Base-by-base conservation (phyloP, 2,797 vertebrate species). In the Fistularia tabacaria region DNA sequence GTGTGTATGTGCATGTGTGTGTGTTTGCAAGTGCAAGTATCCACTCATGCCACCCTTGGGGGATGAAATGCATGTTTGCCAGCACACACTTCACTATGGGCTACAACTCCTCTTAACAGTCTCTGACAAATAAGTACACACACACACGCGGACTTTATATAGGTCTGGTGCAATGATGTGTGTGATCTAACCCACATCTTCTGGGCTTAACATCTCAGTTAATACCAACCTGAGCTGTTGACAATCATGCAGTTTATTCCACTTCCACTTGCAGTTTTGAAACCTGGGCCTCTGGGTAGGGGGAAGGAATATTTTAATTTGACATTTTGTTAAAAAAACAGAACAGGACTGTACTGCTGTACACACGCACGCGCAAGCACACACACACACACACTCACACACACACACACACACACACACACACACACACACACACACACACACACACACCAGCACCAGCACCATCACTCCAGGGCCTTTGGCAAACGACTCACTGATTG, bases 141-240 rank as follows among this genome's bases (percentile, higher is more conserved):
- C 49, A 58, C 65, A 25, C 25, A 25, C 25, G 5, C 25, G 5
- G 2, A 25, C 25, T 67, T 36, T 71, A 80, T 81, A 71, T 85
- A 76, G 78, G 80, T 72, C 77, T 38, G 2, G 66, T 38, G 73
- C 78, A 76, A n/a, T 58, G 75, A 73, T 55, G 86, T 52, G 12
- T 85, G 73, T 80, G 83, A 86, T 76, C 61, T 87, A 85, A 87
- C 88, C 87, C 79, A 90, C 83, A 89, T 86, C 82, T 88, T 71
- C 77, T 78, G 88, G 84, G 81, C 59, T 66, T 52, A 54, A n/a
- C 54, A 65, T 38, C 47, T n/a, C n/a, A n/a, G n/a, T n/a, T n/a
- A n/a, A n/a, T n/a, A n/a, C n/a, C n/a, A n/a, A n/a, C n/a, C n/a
- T n/a, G n/a, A n/a, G n/a, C n/a, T n/a, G n/a, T n/a, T n/a, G n/a